Percentiles rank a stretch among this genome's conserved stretches.
phyloP scores from a whole-genome alignment of 2,113 vertebrate genomes.

The Alexandromys fortis region DNA sequence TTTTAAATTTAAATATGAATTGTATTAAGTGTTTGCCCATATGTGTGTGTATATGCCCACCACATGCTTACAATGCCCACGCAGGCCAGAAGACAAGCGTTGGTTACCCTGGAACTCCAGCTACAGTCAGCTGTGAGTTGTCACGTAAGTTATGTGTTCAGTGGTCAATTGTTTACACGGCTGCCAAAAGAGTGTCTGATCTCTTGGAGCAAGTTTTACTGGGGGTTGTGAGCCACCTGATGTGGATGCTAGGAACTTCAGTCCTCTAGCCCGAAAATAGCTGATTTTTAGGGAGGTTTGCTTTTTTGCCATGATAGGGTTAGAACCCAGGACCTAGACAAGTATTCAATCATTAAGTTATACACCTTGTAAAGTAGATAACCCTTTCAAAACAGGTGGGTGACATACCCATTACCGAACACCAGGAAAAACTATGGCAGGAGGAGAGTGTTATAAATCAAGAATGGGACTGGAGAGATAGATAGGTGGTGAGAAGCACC shows the following conservation, averaged over 20 bases:
- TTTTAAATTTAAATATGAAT: not conserved
- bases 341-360: not conserved
- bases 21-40: not conserved
- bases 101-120: not conserved
- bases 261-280: not conserved
- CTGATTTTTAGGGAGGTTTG: not conserved
- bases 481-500: not conserved
- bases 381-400: not conserved
- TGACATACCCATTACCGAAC: not conserved
- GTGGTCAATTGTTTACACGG: not conserved
- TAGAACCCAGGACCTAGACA: not conserved
- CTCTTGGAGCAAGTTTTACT: not conserved
- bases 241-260: not conserved
- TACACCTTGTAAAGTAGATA: not conserved
- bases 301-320: not conserved
- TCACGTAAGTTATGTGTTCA: not conserved
- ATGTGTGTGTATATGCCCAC: not conserved
- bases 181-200: not conserved
- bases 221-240: not conserved
- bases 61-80: not conserved
- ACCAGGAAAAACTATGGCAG: not conserved
- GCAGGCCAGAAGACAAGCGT: not conserved
- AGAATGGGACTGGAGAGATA: not conserved
- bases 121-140: not conserved
- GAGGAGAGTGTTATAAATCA: not conserved